Conservation (phyloP, 2,888 invertebrate species). For the Polymixis lichenea region DNA sequence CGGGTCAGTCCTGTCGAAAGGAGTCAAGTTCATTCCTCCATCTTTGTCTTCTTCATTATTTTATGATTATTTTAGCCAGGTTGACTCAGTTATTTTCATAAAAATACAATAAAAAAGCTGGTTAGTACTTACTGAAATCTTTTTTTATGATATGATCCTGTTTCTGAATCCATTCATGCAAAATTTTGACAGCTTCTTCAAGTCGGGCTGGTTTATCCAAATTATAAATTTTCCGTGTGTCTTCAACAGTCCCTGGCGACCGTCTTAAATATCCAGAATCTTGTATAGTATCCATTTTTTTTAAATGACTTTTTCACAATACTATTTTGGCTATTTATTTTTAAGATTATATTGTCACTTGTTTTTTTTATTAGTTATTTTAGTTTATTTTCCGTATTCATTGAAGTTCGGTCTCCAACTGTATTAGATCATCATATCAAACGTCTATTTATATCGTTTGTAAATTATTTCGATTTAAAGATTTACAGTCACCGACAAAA, state of each 20-base stretch:
- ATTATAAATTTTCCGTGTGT: conserved; percentile 65
- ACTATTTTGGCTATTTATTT: background rate
- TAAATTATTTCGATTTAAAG: background rate
- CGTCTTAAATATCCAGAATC: conserved; percentile 62
- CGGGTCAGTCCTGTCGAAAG: background rate
- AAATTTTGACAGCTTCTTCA: conserved; percentile 69
- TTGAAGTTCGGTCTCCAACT: background rate
- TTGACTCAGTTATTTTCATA: too few relatives aligned
- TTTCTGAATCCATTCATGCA: conserved; percentile 75
- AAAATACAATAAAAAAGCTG: background rate
- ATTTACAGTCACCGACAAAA: background rate
- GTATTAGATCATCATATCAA: background rate
- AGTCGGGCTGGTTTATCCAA: conserved; percentile 69
- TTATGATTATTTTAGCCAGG: too few relatives aligned
- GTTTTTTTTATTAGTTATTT: background rate
- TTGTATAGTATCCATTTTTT: conserved; percentile 35
- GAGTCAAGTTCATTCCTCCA: background rate
- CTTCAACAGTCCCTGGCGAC: conserved; percentile 62
- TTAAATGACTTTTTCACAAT: background rate
- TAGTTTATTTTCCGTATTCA: background rate
- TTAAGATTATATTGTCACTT: background rate
- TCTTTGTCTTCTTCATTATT: background rate
- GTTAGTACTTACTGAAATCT: conserved; percentile 65
- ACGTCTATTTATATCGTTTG: background rate
- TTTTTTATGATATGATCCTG: conserved; percentile 70